These are phyloP conservation scores for Lasioglossum baleicum DNA, from an alignment of 1,140 invertebrate species.

Conservation along the genomic window DNA sequence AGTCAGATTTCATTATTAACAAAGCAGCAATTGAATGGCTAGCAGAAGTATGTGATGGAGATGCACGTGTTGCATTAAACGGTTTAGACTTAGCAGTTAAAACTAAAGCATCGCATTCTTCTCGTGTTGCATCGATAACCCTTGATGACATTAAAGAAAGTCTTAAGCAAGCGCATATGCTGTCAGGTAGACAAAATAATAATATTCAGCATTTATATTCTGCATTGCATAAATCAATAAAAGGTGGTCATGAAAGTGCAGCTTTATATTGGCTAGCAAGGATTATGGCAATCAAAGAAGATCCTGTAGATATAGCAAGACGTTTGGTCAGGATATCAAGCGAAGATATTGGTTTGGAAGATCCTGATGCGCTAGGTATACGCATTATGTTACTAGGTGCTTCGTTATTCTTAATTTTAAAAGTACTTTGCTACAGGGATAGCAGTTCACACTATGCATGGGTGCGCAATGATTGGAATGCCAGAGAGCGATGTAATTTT, in stretches of 20 bases:
- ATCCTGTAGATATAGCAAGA: slow-evolving; percentile 88
- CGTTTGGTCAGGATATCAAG: slow-evolving; percentile 86
- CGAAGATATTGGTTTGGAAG: slow-evolving; percentile 84
- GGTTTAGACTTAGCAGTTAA: slow-evolving; percentile 86
- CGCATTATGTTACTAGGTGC: background rate
- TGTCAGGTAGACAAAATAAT: slow-evolving; percentile 88
- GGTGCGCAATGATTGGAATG: slow-evolving; percentile 89
- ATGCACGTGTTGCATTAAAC: slow-evolving; percentile 87
- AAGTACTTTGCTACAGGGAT: slow-evolving; percentile 65
- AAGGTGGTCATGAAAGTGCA: slow-evolving; percentile 88
- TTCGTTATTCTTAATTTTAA: background rate
- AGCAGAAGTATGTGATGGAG: slow-evolving; percentile 88
- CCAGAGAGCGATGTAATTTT: slow-evolving; percentile 89
- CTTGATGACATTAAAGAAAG: slow-evolving; percentile 83
- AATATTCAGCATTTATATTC: slow-evolving; percentile 84
- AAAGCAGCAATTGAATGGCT: slow-evolving; percentile 83
- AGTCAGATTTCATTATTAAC: slow-evolving; percentile 78
- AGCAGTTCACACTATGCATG: slow-evolving; percentile 87
- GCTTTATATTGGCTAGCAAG: slow-evolving; percentile 90
- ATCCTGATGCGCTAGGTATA: slow-evolving; percentile 79
- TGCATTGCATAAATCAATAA: slow-evolving; percentile 89
- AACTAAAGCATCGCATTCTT: slow-evolving; percentile 69
- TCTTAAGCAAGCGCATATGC: slow-evolving; percentile 82
- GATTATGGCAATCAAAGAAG: slow-evolving; percentile 89
- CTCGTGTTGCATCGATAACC: slow-evolving; percentile 73